These are phyloP conservation scores for Drosophila anomelani DNA, from an alignment of 2,888 invertebrate genomes.

Conservation along the genomic window DNA sequence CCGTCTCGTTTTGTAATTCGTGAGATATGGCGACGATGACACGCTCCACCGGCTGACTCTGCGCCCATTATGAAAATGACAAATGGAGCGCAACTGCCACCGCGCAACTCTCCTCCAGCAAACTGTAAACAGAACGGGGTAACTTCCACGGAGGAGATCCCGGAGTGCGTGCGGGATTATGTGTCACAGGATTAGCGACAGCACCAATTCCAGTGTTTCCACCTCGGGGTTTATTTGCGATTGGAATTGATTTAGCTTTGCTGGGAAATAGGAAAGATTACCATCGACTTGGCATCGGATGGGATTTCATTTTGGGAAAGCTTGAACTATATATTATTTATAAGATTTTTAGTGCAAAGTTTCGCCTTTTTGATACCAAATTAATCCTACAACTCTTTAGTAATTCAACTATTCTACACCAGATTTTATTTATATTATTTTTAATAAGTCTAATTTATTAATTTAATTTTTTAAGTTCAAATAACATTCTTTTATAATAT, in stretches of 20 bases:
- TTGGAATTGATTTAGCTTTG: conserved; percentile 10
- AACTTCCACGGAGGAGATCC: conserved; percentile 22
- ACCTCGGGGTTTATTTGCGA: conserved; percentile 19
- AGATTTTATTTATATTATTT: neutral
- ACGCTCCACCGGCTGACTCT: conserved; percentile 65
- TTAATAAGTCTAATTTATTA: too few species aligned
- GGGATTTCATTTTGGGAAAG: neutral
- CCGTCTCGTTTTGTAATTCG: conserved; percentile 58
- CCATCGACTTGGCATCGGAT: conserved; percentile 6
- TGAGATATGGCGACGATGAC: conserved; percentile 53
- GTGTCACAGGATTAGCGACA: conserved; percentile 67
- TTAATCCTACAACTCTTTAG: too few species aligned
- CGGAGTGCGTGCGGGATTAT: conserved; percentile 65
- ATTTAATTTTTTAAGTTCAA: too few species aligned
- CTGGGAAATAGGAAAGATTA: neutral
- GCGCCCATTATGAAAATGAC: conserved; percentile 76
- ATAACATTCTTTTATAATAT: too few species aligned
- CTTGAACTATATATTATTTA: neutral
- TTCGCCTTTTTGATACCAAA: too few species aligned
- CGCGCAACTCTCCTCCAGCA: neutral
- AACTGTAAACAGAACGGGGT: conserved; percentile 39
- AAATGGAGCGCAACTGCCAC: conserved; percentile 68
- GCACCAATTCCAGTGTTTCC: conserved; percentile 40
- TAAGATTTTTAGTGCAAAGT: too few species aligned
- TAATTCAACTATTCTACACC: too few species aligned